Evolutionary conservation across 1,140 invertebrate genomes (phyloP).

Genomic region (Babylonia areolata): DNA sequence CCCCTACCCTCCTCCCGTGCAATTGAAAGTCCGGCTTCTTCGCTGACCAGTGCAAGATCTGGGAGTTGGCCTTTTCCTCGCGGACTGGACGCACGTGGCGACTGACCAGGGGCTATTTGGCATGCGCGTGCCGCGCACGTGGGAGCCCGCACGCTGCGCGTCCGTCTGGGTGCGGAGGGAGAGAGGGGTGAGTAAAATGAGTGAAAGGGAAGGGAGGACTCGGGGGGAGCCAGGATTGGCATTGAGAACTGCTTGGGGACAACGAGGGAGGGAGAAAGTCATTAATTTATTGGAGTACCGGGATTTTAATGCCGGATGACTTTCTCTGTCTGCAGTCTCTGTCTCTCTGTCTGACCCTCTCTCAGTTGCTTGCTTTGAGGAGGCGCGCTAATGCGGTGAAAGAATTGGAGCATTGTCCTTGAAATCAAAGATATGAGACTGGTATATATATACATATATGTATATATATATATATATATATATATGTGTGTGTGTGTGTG

Average conservation of each 20-base stretch:
- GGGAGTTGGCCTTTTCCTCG: background rate
- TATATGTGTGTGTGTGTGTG: too few species aligned
- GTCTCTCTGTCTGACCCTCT: background rate
- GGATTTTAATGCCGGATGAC: background rate
- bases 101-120: background rate
- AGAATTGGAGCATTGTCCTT: too few species aligned
- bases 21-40: background rate
- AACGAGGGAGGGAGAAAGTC: too few species aligned
- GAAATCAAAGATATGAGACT: background rate
- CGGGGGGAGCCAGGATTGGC: background rate
- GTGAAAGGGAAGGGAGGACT: background rate
- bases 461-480: too few species aligned
- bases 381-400: too few species aligned
- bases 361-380: too few species aligned
- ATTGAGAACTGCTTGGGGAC: background rate
- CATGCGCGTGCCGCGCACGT: background rate
- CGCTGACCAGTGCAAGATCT: background rate
- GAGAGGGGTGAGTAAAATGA: background rate
- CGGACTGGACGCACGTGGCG: too few species aligned
- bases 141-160: background rate
- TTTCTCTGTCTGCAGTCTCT: background rate
- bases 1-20: background rate
- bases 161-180: background rate
- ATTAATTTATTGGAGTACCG: too few species aligned
- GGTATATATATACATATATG: too few species aligned